These are phyloP conservation scores for Struthidea cinerea DNA, from an alignment of 2,113 vertebrate genomes.

Conservation along the genomic window DNA sequence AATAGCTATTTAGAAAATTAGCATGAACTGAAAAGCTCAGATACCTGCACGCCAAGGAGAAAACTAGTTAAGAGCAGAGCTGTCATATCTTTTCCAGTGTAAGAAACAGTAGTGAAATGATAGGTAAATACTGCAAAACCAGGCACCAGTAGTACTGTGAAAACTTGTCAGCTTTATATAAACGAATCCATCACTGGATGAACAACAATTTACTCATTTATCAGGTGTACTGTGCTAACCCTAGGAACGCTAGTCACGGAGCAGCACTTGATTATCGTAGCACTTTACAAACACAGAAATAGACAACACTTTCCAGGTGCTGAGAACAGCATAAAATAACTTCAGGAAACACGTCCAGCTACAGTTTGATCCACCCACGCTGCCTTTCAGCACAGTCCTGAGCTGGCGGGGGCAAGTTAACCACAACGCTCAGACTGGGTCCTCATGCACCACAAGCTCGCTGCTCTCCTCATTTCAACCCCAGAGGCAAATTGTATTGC, in stretches of 20 bases:
- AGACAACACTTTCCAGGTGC: background rate
- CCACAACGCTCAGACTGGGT: background rate
- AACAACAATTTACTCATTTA: background rate
- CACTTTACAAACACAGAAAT: background rate
- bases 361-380: background rate
- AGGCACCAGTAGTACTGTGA: accelerated
- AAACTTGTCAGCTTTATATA: background rate
- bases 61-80: background rate
- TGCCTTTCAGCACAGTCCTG: background rate
- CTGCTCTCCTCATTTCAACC: background rate
- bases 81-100: background rate
- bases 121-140: background rate
- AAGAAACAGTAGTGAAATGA: background rate
- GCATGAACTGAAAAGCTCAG: background rate
- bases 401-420: background rate
- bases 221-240: background rate
- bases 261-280: background rate
- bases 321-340: background rate
- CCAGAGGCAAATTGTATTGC: background rate
- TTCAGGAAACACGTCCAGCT: background rate
- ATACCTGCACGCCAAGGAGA: background rate
- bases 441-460: accelerated
- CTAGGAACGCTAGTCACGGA: background rate
- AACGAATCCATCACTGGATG: background rate
- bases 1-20: background rate